Conservation (phyloP, 92 coral and sea anemone genomes). For the Phenganax marumi region DNA sequence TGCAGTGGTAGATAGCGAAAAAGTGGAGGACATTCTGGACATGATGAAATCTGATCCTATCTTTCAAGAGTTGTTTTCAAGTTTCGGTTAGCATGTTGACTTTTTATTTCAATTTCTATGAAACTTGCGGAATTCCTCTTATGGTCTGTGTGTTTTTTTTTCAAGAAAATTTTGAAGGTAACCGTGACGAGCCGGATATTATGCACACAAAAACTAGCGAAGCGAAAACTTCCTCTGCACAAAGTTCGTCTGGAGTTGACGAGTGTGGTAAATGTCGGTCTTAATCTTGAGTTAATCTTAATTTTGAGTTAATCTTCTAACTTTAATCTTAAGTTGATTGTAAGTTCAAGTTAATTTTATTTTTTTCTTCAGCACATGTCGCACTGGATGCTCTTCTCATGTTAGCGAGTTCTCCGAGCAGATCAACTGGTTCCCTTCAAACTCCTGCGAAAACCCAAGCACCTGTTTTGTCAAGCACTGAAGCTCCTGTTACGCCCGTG, state of each 20-base stretch:
- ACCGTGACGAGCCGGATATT: constrained; percentile 13
- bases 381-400: constrained; percentile 77
- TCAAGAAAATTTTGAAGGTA: constrained; percentile 20
- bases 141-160: neutral
- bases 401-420: constrained; percentile 68
- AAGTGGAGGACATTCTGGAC: constrained; percentile 76
- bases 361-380: constrained; percentile 48
- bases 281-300: neutral
- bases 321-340: too few relatives aligned
- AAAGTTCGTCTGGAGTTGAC: neutral
- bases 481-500: neutral
- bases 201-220: neutral
- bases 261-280: neutral
- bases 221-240: neutral
- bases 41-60: constrained; percentile 84
- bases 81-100: constrained; percentile 52
- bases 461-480: neutral
- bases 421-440: neutral
- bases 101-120: neutral
- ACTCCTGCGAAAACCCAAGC: neutral
- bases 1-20: constrained; percentile 27
- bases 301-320: too few relatives aligned
- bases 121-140: neutral
- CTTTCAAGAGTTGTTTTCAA: constrained; percentile 72
- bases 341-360: too few relatives aligned